A percentile compares a stretch with the other conserved stretches of the same genome.
Evolutionary conservation across 2,888 invertebrate species (phyloP).

Genomic region (Aporophyla lueneburgensis): DNA sequence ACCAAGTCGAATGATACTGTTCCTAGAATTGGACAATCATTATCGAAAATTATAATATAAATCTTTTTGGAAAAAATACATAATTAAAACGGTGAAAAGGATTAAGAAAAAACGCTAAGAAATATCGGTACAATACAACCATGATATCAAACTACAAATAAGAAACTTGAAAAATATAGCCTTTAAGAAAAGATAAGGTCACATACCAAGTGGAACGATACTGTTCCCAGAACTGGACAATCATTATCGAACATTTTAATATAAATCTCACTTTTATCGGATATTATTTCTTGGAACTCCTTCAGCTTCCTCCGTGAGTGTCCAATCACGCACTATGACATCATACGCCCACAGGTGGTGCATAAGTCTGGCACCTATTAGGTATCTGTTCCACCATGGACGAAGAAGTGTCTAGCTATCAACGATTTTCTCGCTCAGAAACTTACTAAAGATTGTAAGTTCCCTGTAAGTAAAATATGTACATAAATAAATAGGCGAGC

Average conservation of each 20-base stretch:
- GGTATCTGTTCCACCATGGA: no score
- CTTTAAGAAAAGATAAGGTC: background rate
- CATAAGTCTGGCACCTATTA: constrained; percentile 6
- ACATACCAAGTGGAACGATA: background rate
- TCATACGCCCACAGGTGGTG: constrained; percentile 41
- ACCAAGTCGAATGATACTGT: background rate
- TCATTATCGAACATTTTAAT: background rate
- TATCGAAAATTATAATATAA: no score
- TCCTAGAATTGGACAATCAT: no score
- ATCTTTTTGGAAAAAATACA: no score
- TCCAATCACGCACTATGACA: constrained; percentile 56
- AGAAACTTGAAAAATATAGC: background rate
- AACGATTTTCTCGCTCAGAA: no score
- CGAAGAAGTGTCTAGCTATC: no score
- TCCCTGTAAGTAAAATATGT: no score
- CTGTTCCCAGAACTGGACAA: constrained; percentile 10
- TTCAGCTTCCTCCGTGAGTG: constrained; percentile 15
- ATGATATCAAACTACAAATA: background rate
- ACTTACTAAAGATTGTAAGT: no score
- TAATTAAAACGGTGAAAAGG: no score
- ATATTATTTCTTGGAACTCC: constrained; percentile 25
- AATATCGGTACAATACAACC: background rate
- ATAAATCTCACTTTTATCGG: constrained; percentile 13
- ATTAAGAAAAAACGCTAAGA: background rate
- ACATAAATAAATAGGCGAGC: no score